Base-by-base conservation (phyloP, 2,113 vertebrate genomes). In the Trematomus loennbergii region DNA sequence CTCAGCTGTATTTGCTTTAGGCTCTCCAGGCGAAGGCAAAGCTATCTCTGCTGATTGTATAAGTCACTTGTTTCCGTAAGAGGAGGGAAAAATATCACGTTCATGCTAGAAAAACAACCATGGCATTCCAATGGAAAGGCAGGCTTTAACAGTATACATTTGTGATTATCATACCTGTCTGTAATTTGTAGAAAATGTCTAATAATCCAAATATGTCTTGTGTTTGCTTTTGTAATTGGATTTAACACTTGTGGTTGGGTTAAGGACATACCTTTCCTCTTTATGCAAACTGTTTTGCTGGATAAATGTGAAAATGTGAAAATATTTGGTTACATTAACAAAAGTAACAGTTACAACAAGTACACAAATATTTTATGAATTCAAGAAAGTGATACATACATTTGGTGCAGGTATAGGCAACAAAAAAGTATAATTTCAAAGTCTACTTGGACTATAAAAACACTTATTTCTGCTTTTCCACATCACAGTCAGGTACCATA, bases 11-110 rank as follows among this genome's bases (percentile, higher is more conserved):
- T 86, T 91, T 84, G 65, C 83, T 85, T 82, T 81, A 72, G 63
- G 55, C 81, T 73, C 58, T 58, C 70, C 20, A 58, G 0, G 68
- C 12, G 17, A 80, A 83, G 59, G 67, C 57, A 53, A 78, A 82
- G 60, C 82, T 84, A 81, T 91, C 88, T 86, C 49, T 70, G 15
- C 74, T 88, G 85, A 86, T 91, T 87, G 81, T 83, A 76, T 72
- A 87, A 88, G 84, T 88, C 88, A 83, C 81, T 69, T 65, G 74
- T 91, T 91, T 91, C 81, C 79, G 68, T 60, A 54, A 70, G 40
- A 77, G 76, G 82, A 70, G 87, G 89, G 87, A 88, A 92, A 88
- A 89, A 88, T 78, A 78, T 83, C 79, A 77, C 36, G n/a, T 59
- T 62, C 71, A 8, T 15, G n/a, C 73, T 62, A 65, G 63, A 77